Evolutionary conservation across 2,113 vertebrate species (phyloP).

Genomic region (Crotalus helleri): DNA sequence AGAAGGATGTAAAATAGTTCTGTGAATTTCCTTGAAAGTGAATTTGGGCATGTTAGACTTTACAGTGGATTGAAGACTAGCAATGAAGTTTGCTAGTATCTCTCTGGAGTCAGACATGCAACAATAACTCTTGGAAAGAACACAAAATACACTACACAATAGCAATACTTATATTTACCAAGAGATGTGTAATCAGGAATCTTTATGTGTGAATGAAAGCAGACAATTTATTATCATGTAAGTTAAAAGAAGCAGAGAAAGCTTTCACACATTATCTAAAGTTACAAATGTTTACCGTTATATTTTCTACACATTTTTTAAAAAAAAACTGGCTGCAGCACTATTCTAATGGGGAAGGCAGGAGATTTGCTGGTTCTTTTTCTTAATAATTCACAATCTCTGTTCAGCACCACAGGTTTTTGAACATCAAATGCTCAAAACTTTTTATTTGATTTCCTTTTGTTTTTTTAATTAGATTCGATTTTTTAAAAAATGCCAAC

Average conservation of each 20-base stretch:
- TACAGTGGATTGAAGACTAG: background rate
- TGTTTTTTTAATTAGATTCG: background rate
- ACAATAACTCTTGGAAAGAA: background rate
- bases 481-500: background rate
- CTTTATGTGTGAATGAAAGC: background rate
- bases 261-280: background rate
- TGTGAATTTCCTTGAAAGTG: background rate
- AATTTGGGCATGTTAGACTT: background rate
- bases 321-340: background rate
- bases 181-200: background rate
- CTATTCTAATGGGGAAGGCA: background rate
- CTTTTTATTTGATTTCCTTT: background rate
- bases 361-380: background rate
- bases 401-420: background rate
- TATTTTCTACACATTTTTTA: background rate
- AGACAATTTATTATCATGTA: background rate
- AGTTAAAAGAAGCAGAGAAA: background rate
- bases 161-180: background rate
- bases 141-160: background rate
- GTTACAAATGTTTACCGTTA: background rate
- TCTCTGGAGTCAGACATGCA: background rate
- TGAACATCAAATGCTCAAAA: background rate
- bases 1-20: background rate
- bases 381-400: background rate
- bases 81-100: background rate